Evolutionary conservation across 2,888 invertebrate genomes (phyloP).

Genomic region (Invenusta paracnida): DNA sequence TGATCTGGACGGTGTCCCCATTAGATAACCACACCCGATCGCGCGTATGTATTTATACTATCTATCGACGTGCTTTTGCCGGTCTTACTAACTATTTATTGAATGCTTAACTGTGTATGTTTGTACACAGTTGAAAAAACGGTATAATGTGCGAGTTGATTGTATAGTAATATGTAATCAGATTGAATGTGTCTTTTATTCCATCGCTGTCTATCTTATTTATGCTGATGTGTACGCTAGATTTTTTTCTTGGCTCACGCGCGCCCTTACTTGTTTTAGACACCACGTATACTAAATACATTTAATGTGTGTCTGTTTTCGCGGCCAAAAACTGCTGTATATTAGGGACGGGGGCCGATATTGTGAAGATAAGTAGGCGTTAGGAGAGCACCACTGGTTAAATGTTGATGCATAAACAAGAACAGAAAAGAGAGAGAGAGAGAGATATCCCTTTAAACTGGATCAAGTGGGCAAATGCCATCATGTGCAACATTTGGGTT

Average conservation of each 20-base stretch:
- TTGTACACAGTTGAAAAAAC: no score
- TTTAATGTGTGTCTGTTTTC: no score
- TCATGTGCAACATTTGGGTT: no score
- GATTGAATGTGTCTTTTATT: constrained; percentile 21
- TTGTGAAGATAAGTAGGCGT: not conserved
- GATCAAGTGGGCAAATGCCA: not conserved
- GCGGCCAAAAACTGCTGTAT: no score
- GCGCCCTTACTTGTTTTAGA: no score
- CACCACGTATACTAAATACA: no score
- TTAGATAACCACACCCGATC: not conserved
- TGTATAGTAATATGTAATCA: not conserved
- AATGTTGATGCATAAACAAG: constrained; percentile 19
- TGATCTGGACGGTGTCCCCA: not conserved
- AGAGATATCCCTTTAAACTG: not conserved
- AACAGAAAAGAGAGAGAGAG: no score
- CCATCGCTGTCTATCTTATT: constrained; percentile 8
- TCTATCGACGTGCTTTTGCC: not conserved
- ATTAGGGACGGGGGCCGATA: no score
- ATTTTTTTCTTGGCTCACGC: not conserved
- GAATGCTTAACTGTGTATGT: no score
- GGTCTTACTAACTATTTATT: no score
- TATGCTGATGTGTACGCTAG: not conserved
- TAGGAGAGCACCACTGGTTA: not conserved
- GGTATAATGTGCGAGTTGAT: no score
- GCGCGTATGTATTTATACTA: not conserved